phyloP scores from a whole-genome alignment of 2,888 invertebrate genomes.

The Carcina quercana region DNA sequence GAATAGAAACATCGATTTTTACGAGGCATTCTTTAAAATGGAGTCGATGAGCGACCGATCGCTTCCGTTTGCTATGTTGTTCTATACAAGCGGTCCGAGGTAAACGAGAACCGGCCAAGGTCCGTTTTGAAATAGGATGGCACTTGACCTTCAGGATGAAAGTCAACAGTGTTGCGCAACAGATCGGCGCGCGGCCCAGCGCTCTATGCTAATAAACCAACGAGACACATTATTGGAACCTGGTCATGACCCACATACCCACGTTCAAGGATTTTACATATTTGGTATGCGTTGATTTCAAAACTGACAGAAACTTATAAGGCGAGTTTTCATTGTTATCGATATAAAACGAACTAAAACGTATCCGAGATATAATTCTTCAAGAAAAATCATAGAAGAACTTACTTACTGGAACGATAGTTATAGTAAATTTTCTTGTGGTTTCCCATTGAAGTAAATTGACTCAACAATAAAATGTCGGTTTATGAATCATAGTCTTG shows the following conservation, averaged over 20 bases:
- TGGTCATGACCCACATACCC: conserved; percentile 69
- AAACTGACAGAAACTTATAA: conserved; percentile 56
- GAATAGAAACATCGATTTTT: no score
- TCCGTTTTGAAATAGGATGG: conserved; percentile 73
- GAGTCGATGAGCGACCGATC: conserved; percentile 53
- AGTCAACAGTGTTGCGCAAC: conserved; percentile 71
- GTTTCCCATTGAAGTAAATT: conserved; percentile 21
- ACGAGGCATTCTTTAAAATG: neutral
- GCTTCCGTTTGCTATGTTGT: conserved; percentile 59
- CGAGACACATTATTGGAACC: conserved; percentile 63
- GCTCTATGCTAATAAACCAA: conserved; percentile 65
- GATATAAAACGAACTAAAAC: conserved; percentile 3
- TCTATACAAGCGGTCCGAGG: conserved; percentile 53
- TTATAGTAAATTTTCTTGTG: conserved; percentile 24
- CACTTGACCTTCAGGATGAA: conserved; percentile 74
- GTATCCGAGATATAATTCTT: neutral
- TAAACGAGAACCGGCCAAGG: conserved; percentile 67
- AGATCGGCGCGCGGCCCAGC: conserved; percentile 52
- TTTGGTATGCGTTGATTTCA: conserved; percentile 69
- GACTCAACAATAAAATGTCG: conserved; percentile 12
- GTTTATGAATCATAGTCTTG: conserved; percentile 7
- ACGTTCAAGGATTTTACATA: conserved; percentile 72
- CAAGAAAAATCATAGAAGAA: neutral
- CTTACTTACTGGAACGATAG: conserved; percentile 14
- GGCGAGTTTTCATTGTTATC: conserved; percentile 53